phyloP scores from a whole-genome alignment of 2,113 vertebrate species.

The Poeciliopsis retropinna region DNA sequence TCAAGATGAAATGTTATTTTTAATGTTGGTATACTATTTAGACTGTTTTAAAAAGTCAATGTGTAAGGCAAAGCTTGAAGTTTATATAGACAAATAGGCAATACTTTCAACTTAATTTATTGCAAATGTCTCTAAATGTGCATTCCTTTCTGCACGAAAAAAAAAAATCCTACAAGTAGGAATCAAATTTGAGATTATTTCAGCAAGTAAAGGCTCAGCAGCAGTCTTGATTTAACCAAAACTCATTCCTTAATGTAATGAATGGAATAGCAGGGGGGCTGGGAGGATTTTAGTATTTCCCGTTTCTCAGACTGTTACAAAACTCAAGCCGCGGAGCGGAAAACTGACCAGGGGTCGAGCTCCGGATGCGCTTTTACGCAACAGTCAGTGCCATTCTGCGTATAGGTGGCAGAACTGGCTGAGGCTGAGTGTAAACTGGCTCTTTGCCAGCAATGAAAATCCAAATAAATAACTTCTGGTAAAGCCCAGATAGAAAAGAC shows the following conservation, averaged over 20 bases:
- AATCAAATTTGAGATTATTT: neutral
- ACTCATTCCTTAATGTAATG: neutral
- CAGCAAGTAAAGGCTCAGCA: neutral
- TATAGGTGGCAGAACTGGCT: neutral
- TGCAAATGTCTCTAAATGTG: too few relatives aligned
- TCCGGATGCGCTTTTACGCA: conserved; percentile 56
- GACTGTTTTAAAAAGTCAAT: too few relatives aligned
- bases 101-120: too few relatives aligned
- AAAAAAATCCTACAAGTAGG: neutral
- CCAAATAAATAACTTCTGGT: neutral
- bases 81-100: too few relatives aligned
- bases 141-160: too few relatives aligned
- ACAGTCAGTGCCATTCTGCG: conserved; percentile 42
- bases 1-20: neutral
- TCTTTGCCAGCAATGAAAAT: neutral
- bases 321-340: neutral
- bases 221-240: neutral
- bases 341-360: neutral
- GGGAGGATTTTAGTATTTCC: too few relatives aligned
- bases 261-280: neutral
- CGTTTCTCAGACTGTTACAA: neutral
- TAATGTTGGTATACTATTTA: neutral
- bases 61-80: too few relatives aligned
- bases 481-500: too few relatives aligned
- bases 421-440: too few relatives aligned